Evolutionary conservation across 2,888 invertebrate genomes (phyloP), one percentile per base, ranked within the genome.

Genomic region (Leucozona laternaria): DNA sequence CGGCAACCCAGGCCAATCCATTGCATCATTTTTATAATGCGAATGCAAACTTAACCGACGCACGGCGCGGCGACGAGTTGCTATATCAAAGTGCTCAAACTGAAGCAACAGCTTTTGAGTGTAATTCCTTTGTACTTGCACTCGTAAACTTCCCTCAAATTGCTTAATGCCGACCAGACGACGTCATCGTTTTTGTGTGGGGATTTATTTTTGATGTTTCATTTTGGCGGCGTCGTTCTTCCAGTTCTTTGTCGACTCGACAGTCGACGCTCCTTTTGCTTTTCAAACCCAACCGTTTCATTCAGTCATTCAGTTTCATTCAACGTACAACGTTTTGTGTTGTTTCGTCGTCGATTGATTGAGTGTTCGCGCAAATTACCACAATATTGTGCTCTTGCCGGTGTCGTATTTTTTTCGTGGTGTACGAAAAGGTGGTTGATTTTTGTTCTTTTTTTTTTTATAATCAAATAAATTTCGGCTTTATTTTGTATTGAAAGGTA

Each of bases 221-320:
- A 11, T 45, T 64, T 64, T 66, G 64, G 64, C 64, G 64, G 64
- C 20, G 31, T 43, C 22, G 43, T 25, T 25, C n/a, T 37, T 13
- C 15, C n/a, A n/a, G n/a, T n/a, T n/a, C n/a, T n/a, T n/a, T n/a
- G n/a, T n/a, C n/a, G n/a, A n/a, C n/a, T n/a, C n/a, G n/a, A n/a
- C n/a, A n/a, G 13, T 48, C 37, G 37, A 55, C 15, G 64, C 31
- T 11, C 17, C n/a, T 64, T 50, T 66, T 64, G 45, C 80, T 66
- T 48, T 80, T 85, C 77, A 50, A 81, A 85, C 78, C 81, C 73
- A 81, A 81, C 60, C 73, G 66, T 37, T 77, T 72, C 81, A 85
- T 48, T 66, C 64, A 66, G 64, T 66, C 64, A 15, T 66, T 66
- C 64, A 66, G 28, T 11, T 72, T 81, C 85, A 78, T 80, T 81